Percentiles rank a stretch among this genome's conserved stretches.
Conservation (phyloP, 1,140 invertebrate species). For the Zaprionus camerounensis region DNA sequence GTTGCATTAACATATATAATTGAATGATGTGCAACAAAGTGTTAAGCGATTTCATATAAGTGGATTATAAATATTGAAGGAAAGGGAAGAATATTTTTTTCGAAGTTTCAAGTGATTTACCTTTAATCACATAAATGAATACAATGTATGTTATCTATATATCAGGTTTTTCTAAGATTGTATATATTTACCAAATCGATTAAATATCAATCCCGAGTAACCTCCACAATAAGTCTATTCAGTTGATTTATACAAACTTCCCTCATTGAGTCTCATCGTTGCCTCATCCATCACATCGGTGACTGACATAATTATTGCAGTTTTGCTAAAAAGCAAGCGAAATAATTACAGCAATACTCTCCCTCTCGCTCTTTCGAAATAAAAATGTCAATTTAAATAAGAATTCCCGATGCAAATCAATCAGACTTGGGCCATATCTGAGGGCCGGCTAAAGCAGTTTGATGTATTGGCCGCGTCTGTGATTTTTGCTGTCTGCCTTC, state of each 20-base stretch:
- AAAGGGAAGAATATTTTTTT: background rate
- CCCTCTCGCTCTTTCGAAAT: conserved; percentile 26
- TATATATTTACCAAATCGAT: background rate
- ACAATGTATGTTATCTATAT: too few relatives aligned
- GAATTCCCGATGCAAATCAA: conserved; percentile 80
- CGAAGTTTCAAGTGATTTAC: too few relatives aligned
- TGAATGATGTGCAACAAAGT: background rate
- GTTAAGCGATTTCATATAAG: background rate
- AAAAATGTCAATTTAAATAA: conserved; percentile 71
- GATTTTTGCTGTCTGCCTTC: conserved; percentile 42
- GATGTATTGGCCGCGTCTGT: conserved; percentile 72
- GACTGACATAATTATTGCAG: conserved; percentile 77
- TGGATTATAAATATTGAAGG: background rate
- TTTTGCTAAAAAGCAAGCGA: conserved; percentile 13
- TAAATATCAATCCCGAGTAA: background rate
- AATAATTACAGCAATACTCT: conserved; percentile 20
- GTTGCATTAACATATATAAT: background rate
- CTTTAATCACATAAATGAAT: too few relatives aligned
- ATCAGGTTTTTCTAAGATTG: too few relatives aligned
- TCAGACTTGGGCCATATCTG: conserved; percentile 57
- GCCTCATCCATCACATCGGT: conserved; percentile 59
- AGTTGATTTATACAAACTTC: background rate
- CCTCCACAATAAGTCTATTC: background rate
- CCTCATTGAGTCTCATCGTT: conserved; percentile 1
- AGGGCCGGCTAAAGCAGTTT: conserved; percentile 46